phyloP scores from a whole-genome alignment of 2,113 vertebrate species.

The Calidris pugnax region DNA sequence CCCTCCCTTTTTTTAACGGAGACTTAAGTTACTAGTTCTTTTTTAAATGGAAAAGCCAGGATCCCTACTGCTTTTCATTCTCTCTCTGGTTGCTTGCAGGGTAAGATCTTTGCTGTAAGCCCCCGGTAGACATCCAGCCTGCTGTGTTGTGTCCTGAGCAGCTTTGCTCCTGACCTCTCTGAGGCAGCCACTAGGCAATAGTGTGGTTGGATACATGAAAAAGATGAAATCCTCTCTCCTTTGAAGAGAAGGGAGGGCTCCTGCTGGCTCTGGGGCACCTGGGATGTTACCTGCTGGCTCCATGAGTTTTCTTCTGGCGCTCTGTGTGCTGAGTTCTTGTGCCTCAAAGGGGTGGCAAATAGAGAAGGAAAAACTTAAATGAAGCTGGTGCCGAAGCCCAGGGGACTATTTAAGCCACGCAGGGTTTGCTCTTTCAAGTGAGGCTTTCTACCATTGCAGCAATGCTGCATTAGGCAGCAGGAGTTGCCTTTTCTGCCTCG shows the following conservation, averaged over 20 bases:
- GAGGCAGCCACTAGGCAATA: not conserved
- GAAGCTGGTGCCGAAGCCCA: not conserved
- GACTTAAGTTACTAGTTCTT: not conserved
- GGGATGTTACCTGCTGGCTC: not conserved
- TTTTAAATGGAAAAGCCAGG: not conserved
- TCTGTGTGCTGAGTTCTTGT: not conserved
- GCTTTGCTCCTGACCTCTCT: not conserved
- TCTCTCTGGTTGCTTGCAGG: not conserved
- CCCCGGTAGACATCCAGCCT: not conserved
- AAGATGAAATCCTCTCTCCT: not conserved
- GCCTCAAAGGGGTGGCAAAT: not conserved
- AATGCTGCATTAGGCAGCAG: not conserved
- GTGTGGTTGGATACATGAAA: not conserved
- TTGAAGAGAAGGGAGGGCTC: not conserved
- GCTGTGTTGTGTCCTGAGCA: not conserved
- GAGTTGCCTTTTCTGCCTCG: not conserved
- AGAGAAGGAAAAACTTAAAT: not conserved
- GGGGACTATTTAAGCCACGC: not conserved
- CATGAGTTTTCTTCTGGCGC: not conserved
- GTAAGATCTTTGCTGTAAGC: not conserved
- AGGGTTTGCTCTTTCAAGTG: not conserved
- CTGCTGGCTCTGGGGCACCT: not conserved
- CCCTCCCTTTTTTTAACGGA: not conserved
- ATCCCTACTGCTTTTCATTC: constrained; percentile 3
- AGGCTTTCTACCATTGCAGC: not conserved